These are phyloP conservation scores for Sorex araneus DNA, from an alignment of 2,113 vertebrate species.

Conservation along the genomic window DNA sequence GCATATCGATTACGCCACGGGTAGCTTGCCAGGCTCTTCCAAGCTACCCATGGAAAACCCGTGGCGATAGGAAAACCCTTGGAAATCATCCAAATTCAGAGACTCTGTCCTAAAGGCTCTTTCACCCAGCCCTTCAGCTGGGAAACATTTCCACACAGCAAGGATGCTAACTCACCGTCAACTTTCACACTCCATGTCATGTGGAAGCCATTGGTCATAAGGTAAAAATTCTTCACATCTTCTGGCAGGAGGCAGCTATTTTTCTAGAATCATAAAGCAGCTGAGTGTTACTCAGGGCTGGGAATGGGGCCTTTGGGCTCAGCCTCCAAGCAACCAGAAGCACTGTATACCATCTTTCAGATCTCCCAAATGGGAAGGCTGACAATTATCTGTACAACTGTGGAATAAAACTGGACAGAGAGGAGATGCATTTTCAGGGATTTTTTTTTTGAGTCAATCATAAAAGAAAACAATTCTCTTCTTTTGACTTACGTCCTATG, in stretches of 20 bases:
- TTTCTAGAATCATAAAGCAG: constrained; percentile 89
- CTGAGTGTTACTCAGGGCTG: constrained; percentile 26
- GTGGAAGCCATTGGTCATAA: constrained; percentile 96
- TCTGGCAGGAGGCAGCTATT: constrained; percentile 95
- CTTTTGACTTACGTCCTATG: too few relatives aligned
- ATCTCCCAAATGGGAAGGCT: not conserved
- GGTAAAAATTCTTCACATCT: constrained; percentile 96
- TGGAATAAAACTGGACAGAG: too few relatives aligned
- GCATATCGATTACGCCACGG: too few relatives aligned
- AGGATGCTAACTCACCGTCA: constrained; percentile 89
- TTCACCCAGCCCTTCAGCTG: not conserved
- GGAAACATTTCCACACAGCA: not conserved
- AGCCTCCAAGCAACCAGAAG: not conserved
- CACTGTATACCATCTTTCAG: constrained; percentile 11
- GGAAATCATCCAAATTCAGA: constrained; percentile 7
- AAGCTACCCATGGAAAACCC: too few relatives aligned
- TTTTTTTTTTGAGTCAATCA: too few relatives aligned
- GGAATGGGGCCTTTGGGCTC: not conserved
- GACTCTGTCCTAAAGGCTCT: not conserved
- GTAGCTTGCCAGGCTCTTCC: too few relatives aligned
- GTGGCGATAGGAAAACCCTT: not conserved
- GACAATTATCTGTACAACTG: not conserved
- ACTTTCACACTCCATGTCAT: constrained; percentile 96
- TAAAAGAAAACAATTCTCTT: too few relatives aligned
- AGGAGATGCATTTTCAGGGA: too few relatives aligned